Base-by-base conservation (phyloP, 2,113 vertebrate genomes). In the Prolemur simus region DNA sequence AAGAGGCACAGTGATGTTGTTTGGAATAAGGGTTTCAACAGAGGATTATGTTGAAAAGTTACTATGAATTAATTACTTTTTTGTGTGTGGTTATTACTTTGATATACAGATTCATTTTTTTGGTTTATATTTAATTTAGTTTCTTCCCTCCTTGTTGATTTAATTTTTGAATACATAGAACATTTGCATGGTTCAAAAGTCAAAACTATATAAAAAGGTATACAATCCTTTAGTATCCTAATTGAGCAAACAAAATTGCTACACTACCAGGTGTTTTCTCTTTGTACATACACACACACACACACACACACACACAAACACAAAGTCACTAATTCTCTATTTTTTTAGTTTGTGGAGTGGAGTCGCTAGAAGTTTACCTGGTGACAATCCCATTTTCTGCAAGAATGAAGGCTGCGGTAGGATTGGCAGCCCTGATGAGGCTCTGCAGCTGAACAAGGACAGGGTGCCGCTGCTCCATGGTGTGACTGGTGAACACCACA, bases 371-470 rank as follows among this genome's bases (percentile, higher is more conserved):
- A 14, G 0, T 1, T 98, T 98, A 99, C 99, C 99, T 99, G 14
- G 99, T 99, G 68, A 99, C 99, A 60, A 99, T 98, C n/a, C 99
- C 99, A 77, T 99, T 99, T 97, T 99, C 99, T 56, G 99, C 99
- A 96, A 99, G 98, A 94, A 99, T 98, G 97, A 99, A 99, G 17
- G 99, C 98, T 54, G 99, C 98, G 0, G 97, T 98, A 63, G 99
- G 99, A 91, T 99, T 99, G 96, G 99, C 98, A 8, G 99, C 99
- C 90, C 99, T 98, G 97, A 99, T 98, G 89, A 99, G 97, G 98
- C 98, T 99, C 98, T 99, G 99, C 85, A 99, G 98, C 95, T 99
- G 99, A 97, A 98, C 94, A 2, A 99, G 98, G 77, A 99, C 98
- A 0, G 99, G 99, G 94, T 99, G 99, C 73, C 98, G 99, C 98